Conservation (phyloP, 1,140 invertebrate genomes). For the Neodiprion pinetum region DNA sequence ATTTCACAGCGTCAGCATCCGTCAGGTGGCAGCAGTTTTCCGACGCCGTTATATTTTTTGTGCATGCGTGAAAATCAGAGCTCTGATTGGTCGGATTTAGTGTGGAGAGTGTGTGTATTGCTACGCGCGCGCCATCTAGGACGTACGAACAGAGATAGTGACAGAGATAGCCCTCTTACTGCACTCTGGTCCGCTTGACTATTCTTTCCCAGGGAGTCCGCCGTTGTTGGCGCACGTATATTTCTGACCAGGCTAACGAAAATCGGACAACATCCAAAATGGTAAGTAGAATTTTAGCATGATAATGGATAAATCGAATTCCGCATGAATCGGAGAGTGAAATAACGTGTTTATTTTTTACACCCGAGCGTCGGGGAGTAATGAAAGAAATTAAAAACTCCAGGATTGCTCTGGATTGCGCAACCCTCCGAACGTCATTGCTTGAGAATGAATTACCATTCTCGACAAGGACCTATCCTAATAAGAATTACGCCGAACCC, state of each 20-base stretch:
- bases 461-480: constrained; percentile 21
- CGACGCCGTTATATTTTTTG: not conserved
- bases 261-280: constrained; percentile 88
- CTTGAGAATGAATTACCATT: constrained; percentile 24
- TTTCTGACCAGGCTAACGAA: constrained; percentile 69
- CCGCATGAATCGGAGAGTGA: constrained; percentile 7
- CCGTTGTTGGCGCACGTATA: constrained; percentile 84
- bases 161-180: not conserved
- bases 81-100: constrained; percentile 8
- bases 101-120: not conserved
- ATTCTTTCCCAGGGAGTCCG: constrained; percentile 73
- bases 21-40: not conserved
- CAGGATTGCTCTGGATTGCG: constrained; percentile 54
- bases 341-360: constrained; percentile 46
- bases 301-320: not conserved
- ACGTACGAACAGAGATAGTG: not conserved
- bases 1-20: not conserved
- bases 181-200: not conserved
- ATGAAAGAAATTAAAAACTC: constrained; percentile 34
- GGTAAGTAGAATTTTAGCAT: constrained; percentile 67
- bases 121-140: not conserved
- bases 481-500: not conserved
- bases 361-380: not conserved
- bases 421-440: constrained; percentile 38
- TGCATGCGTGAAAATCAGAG: not conserved